Percentiles rank a stretch among this genome's conserved stretches.
These are phyloP conservation scores for Formica exsecta DNA, from an alignment of 1,140 invertebrate species.

Conservation along the genomic window DNA sequence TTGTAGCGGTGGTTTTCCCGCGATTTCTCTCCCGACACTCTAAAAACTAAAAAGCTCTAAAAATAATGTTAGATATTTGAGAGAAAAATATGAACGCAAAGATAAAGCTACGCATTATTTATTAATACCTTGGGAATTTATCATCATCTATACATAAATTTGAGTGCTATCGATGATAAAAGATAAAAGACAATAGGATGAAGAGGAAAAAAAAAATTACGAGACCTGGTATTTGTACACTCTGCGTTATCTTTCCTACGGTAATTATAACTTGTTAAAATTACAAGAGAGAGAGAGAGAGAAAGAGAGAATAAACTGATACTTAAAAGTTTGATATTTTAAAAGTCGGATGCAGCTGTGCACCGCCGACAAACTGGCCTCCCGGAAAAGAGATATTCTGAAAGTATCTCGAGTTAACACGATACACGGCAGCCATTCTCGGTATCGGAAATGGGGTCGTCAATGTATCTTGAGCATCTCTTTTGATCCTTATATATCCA, in stretches of 20 bases:
- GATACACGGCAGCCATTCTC: background rate
- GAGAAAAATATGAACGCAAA: background rate
- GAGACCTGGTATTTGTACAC: background rate
- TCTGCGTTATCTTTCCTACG: background rate
- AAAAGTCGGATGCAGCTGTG: constrained; percentile 16
- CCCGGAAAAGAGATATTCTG: background rate
- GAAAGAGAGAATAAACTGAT: constrained; percentile 4
- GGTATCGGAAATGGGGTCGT: constrained; percentile 23
- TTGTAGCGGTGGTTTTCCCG: constrained; percentile 6
- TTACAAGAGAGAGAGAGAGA: constrained; percentile 8
- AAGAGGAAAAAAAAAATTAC: background rate
- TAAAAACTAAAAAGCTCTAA: background rate
- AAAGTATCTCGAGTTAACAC: background rate
- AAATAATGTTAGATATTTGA: constrained; percentile 5
- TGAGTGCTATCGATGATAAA: constrained; percentile 1
- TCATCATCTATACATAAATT: background rate
- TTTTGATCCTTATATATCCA: constrained; percentile 38
- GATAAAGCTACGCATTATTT: background rate
- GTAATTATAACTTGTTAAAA: constrained; percentile 30
- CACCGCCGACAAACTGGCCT: constrained; percentile 16
- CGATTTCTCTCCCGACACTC: constrained; percentile 16
- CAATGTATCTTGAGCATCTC: constrained; percentile 40
- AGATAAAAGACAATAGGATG: background rate
- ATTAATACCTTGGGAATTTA: background rate
- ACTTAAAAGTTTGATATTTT: constrained; percentile 39